phyloP scores from a whole-genome alignment of 2,113 vertebrate genomes.

The Elanus axillaris region DNA sequence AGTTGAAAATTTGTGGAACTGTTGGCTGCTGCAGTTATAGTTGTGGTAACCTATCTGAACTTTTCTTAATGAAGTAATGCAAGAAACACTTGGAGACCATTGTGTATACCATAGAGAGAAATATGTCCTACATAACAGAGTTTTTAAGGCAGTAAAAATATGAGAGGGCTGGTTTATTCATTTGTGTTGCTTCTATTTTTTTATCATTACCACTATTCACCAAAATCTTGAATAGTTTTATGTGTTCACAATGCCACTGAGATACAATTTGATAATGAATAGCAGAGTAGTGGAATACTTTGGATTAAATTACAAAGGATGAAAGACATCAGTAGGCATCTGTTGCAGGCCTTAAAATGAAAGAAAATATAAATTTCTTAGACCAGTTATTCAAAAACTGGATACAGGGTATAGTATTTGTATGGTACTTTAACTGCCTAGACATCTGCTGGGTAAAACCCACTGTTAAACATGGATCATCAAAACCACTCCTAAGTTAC shows the following conservation, averaged over 20 bases:
- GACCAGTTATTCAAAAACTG: not conserved
- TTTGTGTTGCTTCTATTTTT: not conserved
- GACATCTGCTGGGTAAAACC: not conserved
- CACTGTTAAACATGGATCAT: not conserved
- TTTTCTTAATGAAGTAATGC: not conserved
- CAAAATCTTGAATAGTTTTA: not conserved
- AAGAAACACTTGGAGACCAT: not conserved
- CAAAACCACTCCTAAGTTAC: not conserved
- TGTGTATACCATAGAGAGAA: not conserved
- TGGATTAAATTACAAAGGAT: not conserved
- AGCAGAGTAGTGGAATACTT: conserved; percentile 1
- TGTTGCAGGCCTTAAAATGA: not conserved
- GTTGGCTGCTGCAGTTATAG: not conserved
- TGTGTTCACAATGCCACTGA: not conserved
- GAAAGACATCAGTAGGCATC: not conserved
- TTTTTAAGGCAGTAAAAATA: not conserved
- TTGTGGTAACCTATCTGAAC: not conserved
- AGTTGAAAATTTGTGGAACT: not conserved
- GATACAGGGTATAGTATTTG: not conserved
- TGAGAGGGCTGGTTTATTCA: not conserved
- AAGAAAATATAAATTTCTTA: not conserved
- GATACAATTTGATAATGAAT: conserved; percentile 8
- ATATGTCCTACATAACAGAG: not conserved
- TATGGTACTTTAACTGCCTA: not conserved
- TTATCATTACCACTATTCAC: not conserved